Percentiles rank a stretch among this genome's conserved stretches.
These are phyloP conservation scores for Contarinia nasturtii DNA, from an alignment of 1,140 invertebrate species.

Conservation along the genomic window DNA sequence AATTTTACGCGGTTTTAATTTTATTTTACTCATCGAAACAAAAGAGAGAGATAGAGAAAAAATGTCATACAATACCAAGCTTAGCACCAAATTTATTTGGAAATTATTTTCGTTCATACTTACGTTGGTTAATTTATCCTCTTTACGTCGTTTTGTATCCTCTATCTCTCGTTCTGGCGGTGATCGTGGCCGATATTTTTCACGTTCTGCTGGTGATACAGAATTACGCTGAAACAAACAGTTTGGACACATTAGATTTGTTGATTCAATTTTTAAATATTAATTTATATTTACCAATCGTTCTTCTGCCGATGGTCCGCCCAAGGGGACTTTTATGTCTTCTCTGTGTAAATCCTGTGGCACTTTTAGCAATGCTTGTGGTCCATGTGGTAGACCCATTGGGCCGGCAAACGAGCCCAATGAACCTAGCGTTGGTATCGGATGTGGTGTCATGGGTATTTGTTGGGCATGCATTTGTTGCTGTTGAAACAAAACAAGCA, in stretches of 20 bases:
- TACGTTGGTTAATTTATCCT: slow-evolving; percentile 71
- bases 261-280: background rate
- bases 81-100: too few relatives aligned
- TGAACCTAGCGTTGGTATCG: slow-evolving; percentile 21
- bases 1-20: slow-evolving; percentile 3
- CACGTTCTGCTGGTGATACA: slow-evolving; percentile 74
- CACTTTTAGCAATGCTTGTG: slow-evolving; percentile 21
- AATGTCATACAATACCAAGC: slow-evolving; percentile 1
- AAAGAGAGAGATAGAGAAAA: background rate
- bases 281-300: slow-evolving; percentile 14
- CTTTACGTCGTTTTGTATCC: slow-evolving; percentile 58
- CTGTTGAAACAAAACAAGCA: slow-evolving; percentile 11
- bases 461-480: slow-evolving; percentile 31
- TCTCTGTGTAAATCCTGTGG: slow-evolving; percentile 23
- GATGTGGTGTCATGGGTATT: slow-evolving; percentile 23
- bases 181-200: slow-evolving; percentile 61
- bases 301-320: slow-evolving; percentile 23
- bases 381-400: slow-evolving; percentile 21
- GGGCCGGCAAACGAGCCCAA: slow-evolving; percentile 23
- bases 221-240: slow-evolving; percentile 39
- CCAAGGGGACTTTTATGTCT: slow-evolving; percentile 21
- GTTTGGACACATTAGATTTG: too few relatives aligned
- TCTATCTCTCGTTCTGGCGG: slow-evolving; percentile 42
- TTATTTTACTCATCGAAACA: background rate
- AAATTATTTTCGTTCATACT: slow-evolving; percentile 25